These are phyloP conservation scores for Oriolus oriolus DNA, from an alignment of 2,113 vertebrate genomes.

Conservation along the genomic window DNA sequence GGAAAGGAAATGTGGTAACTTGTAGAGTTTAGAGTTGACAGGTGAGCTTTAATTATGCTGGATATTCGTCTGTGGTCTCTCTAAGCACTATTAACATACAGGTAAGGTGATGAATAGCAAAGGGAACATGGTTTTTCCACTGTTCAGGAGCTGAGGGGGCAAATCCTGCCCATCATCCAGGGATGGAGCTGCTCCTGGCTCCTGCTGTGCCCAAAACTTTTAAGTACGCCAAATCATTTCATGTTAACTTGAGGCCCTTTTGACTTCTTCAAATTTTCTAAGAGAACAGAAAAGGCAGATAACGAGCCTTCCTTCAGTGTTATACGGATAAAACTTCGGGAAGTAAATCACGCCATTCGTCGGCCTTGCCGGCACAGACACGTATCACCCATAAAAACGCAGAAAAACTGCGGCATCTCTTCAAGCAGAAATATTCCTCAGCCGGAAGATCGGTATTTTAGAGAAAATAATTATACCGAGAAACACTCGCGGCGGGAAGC, in stretches of 20 bases:
- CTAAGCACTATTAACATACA: neutral
- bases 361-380: neutral
- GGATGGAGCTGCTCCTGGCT: neutral
- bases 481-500: fast-evolving
- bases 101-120: neutral
- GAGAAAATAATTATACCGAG: neutral
- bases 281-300: neutral
- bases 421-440: neutral
- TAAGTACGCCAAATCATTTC: no score
- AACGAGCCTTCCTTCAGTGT: neutral
- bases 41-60: neutral
- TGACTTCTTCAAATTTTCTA: neutral
- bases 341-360: neutral
- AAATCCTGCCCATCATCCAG: neutral
- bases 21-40: neutral
- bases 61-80: neutral
- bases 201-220: neutral
- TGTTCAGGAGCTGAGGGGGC: neutral
- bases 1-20: neutral
- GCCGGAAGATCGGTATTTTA: neutral
- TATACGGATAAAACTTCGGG: neutral
- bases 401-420: neutral
- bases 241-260: neutral
- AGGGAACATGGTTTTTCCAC: fast-evolving
- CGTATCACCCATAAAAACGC: neutral